Conservation (phyloP, 1,140 invertebrate species). For the Drosophila oshimai region DNA sequence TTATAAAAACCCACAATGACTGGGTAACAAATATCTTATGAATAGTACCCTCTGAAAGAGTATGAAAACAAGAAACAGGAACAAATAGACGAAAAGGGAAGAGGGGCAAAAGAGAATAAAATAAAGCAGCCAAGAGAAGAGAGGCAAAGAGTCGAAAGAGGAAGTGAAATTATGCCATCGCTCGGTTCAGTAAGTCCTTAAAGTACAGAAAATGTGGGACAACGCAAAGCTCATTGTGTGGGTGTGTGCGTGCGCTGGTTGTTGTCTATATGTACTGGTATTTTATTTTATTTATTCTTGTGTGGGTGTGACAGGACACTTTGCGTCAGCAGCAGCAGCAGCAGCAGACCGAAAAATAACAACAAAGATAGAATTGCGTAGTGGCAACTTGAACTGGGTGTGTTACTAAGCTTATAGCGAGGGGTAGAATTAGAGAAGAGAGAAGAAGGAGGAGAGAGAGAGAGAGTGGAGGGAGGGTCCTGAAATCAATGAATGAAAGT, state of each 20-base stretch:
- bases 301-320: slow-evolving; percentile 66
- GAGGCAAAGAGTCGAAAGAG: neutral
- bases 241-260: slow-evolving; percentile 6
- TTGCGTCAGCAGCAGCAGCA: slow-evolving; percentile 66
- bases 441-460: neutral
- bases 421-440: neutral
- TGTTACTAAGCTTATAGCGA: slow-evolving; percentile 4
- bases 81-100: too few relatives aligned
- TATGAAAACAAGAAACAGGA: neutral
- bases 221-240: slow-evolving; percentile 44
- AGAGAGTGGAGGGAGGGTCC: slow-evolving; percentile 16
- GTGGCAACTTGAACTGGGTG: slow-evolving; percentile 36
- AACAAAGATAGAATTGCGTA: slow-evolving; percentile 45
- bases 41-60: neutral
- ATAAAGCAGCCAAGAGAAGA: neutral
- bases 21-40: neutral
- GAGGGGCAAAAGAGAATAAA: neutral
- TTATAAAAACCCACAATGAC: neutral
- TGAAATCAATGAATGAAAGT: slow-evolving; percentile 67
- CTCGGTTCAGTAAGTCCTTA: slow-evolving; percentile 39
- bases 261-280: slow-evolving; percentile 9
- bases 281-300: slow-evolving; percentile 6
- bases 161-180: slow-evolving; percentile 58
- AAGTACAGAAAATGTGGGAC: slow-evolving; percentile 63
- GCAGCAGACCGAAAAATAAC: slow-evolving; percentile 27